Base-by-base conservation (phyloP, 2,888 invertebrate species). In the Andrena fulva region DNA sequence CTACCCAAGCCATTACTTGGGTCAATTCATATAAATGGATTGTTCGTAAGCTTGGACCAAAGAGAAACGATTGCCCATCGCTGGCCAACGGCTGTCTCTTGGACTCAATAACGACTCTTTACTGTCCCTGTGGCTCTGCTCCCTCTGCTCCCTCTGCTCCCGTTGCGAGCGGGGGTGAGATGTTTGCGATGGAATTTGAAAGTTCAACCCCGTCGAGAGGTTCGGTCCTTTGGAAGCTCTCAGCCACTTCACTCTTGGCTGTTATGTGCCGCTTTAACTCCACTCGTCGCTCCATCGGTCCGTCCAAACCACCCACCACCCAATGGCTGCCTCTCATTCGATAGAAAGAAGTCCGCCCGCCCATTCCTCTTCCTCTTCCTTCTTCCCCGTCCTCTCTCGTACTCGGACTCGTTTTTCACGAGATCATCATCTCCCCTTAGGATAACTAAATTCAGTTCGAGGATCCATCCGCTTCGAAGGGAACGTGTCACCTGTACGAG, bases 131-230 rank as follows among this genome's bases (percentile, higher is more conserved):
- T 63, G 33, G 63, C 70, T 42, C 42, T 42, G 42, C 42, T 42
- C 29, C 29, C 42, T 42, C 31, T 27, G 27, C 27, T 27, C 35
- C 0, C 42, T 42, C 42, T 33, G 20, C 54, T 48, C 24, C 80
- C 42, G 20, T 70, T 62, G 31, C 63, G 27, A 50, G 20, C 50
- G 27, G 66, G 78, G 70, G 74, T 82, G 83, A 87, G 86, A 86
- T 88, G 85, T 88, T 88, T 88, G 85, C 86, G 77, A 85, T 88
- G 77, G 88, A 85, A 87, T 89, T 88, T 85, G 80, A 85, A 85
- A 87, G 84, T 87, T 87, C 81, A 88, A 73, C 84, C 79, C 80
- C 69, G 84, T 64, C 81, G 84, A 86, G 81, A 69, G 80, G 52
- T 76, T 85, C 73, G 79, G 79, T 85, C 85, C 85, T 85, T 85